Evolutionary conservation across 2,888 invertebrate genomes (phyloP), one percentile per base, ranked within the genome.

Genomic region (Drosophila trichaetosa): DNA sequence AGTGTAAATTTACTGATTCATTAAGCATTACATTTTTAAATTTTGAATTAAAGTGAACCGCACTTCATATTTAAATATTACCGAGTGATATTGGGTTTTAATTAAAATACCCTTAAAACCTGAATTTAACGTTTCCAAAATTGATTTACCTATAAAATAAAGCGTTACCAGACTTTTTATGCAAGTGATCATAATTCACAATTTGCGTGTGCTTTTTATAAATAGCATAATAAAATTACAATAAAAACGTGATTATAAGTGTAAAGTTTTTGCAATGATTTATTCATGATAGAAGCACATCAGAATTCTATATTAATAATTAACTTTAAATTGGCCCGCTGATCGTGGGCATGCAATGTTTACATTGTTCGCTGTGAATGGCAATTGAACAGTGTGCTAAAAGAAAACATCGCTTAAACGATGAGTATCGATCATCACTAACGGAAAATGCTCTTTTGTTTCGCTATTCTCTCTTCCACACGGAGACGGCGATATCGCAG

Each of bases 381-480:
- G 10, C 76, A 68, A 16, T 38, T 65, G 3, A 3, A 13, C 18
- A 38, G 51, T 58, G 58, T 59, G 60, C 56, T 36, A 46, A 11
- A 24, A 29, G 33, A 42, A 69, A 73, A 71, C 48, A 77, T 75
- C 66, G 77, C 27, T 29, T 57, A 40, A 8, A 7, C 46, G 21
- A 59, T 73, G 29, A 52, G 18, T 65, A 76, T 78, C 78, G 76
- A 68, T 62, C 64, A 62, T 72, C 72, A 24, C 80, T 71, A 68
- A 16, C 2, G 46, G 10, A 46, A 40, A 63, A 53, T 72, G 59
- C 80, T 80, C 78, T 78, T 78, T 63, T 70, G 38, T 58, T 57
- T 64, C 54, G 66, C 27, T 65, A 31, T 46, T 40, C 54, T 73
- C 72, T 72, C 65, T 72, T 56, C n/a, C 34, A 62, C 38, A 46